These are phyloP conservation scores for Emydoidea blandingii DNA, from an alignment of 2,797 vertebrate genomes.

Conservation along the genomic window DNA sequence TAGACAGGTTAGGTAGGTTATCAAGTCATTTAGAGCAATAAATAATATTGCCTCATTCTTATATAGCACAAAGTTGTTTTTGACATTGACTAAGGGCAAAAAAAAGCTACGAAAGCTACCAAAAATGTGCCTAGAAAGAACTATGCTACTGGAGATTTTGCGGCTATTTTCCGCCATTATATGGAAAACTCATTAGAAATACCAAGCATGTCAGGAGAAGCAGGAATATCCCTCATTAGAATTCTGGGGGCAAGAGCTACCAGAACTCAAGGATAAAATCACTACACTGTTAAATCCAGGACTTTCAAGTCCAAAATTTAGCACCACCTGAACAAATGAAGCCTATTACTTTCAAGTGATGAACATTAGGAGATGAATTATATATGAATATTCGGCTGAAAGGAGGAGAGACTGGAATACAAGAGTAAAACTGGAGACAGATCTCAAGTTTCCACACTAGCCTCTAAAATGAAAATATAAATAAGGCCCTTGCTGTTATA, in stretches of 20 bases:
- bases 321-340: background rate
- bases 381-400: background rate
- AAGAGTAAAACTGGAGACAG: background rate
- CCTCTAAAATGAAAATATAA: background rate
- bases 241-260: background rate
- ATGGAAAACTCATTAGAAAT: background rate
- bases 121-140: too few relatives aligned
- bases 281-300: background rate
- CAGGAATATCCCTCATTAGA: background rate
- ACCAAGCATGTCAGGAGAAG: background rate
- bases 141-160: background rate
- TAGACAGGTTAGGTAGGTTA: background rate
- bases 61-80: background rate
- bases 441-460: background rate
- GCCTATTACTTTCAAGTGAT: background rate
- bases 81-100: background rate
- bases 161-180: background rate
- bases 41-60: background rate
- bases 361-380: background rate
- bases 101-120: background rate
- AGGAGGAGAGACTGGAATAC: background rate
- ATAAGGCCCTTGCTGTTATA: background rate
- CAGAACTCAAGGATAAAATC: background rate
- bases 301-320: background rate
- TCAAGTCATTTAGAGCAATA: background rate